Evolutionary conservation across 1,140 invertebrate genomes (phyloP).

Genomic region (Calephelis virginiensis): DNA sequence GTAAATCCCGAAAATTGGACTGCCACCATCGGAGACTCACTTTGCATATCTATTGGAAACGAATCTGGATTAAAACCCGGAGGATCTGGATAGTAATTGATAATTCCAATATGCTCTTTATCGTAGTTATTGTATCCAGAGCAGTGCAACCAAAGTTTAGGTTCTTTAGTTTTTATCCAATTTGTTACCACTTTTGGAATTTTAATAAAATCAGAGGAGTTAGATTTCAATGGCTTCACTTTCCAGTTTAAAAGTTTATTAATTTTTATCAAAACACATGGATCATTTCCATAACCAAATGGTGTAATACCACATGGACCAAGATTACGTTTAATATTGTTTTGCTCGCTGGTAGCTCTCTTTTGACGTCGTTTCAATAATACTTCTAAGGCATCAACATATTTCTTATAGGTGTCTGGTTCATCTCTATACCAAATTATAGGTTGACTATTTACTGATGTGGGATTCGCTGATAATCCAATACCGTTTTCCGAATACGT

Average conservation of each 20-base stretch:
- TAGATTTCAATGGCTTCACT: constrained; percentile 40
- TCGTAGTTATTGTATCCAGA: constrained; percentile 53
- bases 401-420: constrained; percentile 47
- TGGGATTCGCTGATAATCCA: constrained; percentile 55
- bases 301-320: constrained; percentile 55
- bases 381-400: constrained; percentile 45
- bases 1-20: constrained; percentile 60
- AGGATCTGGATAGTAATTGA: constrained; percentile 60
- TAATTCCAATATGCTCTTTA: constrained; percentile 56
- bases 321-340: constrained; percentile 31
- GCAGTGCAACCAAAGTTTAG: constrained; percentile 57
- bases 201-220: constrained; percentile 30
- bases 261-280: constrained; percentile 60
- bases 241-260: constrained; percentile 57
- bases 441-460: constrained; percentile 42
- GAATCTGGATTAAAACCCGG: constrained; percentile 54
- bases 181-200: constrained; percentile 42
- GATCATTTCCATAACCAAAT: constrained; percentile 57
- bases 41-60: constrained; percentile 44
- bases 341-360: constrained; percentile 19
- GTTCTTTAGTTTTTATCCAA: constrained; percentile 45
- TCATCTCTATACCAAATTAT: constrained; percentile 55
- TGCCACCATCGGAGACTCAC: constrained; percentile 46
- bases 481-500: constrained; percentile 48
- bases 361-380: constrained; percentile 39